phyloP scores from a whole-genome alignment of 2,888 invertebrate species.

The Cosmorhoe ocellata region DNA sequence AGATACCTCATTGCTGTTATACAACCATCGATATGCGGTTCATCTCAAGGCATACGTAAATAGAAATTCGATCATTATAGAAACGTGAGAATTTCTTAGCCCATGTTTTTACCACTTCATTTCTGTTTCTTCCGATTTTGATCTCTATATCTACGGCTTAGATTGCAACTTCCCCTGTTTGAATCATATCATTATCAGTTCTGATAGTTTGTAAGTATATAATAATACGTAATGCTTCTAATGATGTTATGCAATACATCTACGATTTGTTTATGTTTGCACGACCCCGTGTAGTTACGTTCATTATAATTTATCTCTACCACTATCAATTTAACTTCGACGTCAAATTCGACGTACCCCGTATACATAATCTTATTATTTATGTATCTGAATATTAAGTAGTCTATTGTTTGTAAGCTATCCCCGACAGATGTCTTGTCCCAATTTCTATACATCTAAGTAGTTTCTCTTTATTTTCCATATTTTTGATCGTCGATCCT shows the following conservation, averaged over 20 bases:
- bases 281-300: conserved; percentile 24
- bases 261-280: conserved; percentile 44
- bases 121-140: background rate
- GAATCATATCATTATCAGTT: background rate
- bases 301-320: conserved; percentile 5
- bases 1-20: background rate
- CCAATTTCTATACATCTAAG: too few relatives aligned
- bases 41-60: too few relatives aligned
- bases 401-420: too few relatives aligned
- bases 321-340: conserved; percentile 1
- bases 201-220: background rate
- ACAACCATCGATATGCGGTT: too few relatives aligned
- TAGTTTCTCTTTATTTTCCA: too few relatives aligned
- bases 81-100: too few relatives aligned
- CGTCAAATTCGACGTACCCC: background rate
- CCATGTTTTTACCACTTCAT: background rate
- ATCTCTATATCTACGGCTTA: background rate
- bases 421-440: too few relatives aligned
- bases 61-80: too few relatives aligned
- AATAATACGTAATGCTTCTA: background rate
- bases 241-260: conserved; percentile 29
- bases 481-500: too few relatives aligned
- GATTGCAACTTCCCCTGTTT: conserved; percentile 3
- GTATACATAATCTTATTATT: too few relatives aligned
- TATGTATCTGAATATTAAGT: too few relatives aligned